These are phyloP conservation scores for Acanthococcus lagerstroemiae DNA, from an alignment of 2,888 invertebrate species.

Conservation along the genomic window DNA sequence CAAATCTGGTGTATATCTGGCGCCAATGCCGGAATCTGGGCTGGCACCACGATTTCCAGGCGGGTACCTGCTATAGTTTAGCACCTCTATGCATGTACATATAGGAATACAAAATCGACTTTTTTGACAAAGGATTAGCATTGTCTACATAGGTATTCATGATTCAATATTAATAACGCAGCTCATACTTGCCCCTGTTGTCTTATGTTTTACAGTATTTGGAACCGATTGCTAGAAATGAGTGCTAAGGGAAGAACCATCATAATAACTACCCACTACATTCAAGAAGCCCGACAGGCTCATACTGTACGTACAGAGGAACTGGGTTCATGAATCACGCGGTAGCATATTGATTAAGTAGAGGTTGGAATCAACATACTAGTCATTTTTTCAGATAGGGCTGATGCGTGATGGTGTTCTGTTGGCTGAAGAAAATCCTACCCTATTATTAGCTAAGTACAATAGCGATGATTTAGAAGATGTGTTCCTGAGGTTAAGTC, in stretches of 20 bases:
- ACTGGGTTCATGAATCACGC: too few species aligned
- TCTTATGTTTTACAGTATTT: slow-evolving; percentile 35
- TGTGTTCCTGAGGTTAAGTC: slow-evolving; percentile 46
- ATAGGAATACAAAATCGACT: too few species aligned
- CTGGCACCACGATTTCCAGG: too few species aligned
- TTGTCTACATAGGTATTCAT: not conserved
- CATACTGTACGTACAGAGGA: slow-evolving; percentile 32
- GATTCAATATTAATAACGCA: too few species aligned
- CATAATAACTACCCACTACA: slow-evolving; percentile 39
- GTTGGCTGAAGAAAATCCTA: slow-evolving; percentile 45
- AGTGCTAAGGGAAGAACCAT: slow-evolving; percentile 36
- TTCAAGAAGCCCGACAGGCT: slow-evolving; percentile 37
- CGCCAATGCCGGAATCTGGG: too few species aligned
- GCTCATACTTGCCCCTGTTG: not conserved
- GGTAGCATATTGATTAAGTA: too few species aligned
- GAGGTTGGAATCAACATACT: too few species aligned
- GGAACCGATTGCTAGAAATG: slow-evolving; percentile 36
- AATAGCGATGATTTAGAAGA: slow-evolving; percentile 43
- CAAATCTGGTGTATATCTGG: too few species aligned
- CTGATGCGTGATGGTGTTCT: slow-evolving; percentile 47
- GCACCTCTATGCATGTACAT: too few species aligned
- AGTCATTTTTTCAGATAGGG: slow-evolving; percentile 42
- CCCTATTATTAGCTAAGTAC: slow-evolving; percentile 40
- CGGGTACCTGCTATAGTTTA: too few species aligned
- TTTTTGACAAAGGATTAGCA: too few species aligned